Percentiles rank a stretch among this genome's conserved stretches.
phyloP scores from a whole-genome alignment of 2,888 invertebrate genomes.

The Caenorhabditis uteleia region DNA sequence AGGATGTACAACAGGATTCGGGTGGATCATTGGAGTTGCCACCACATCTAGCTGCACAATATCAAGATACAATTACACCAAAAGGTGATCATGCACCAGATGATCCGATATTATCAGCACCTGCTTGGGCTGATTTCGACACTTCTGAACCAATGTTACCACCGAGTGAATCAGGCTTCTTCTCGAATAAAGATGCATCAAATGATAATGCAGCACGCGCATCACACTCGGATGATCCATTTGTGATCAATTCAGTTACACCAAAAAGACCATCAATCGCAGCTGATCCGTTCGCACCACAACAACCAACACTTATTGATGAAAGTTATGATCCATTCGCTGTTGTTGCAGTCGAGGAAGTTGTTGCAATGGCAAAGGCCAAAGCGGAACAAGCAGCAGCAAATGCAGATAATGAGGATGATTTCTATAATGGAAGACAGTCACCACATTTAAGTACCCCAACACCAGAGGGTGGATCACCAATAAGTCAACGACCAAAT shows the following conservation, averaged over 20 bases:
- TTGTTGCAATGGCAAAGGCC: constrained; percentile 68
- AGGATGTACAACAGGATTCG: constrained; percentile 51
- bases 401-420: constrained; percentile 50
- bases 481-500: constrained; percentile 59
- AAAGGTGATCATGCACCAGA: constrained; percentile 49
- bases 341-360: constrained; percentile 67
- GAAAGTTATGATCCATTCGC: constrained; percentile 69
- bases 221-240: constrained; percentile 29
- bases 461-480: constrained; percentile 67
- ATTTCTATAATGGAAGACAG: constrained; percentile 49
- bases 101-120: constrained; percentile 44
- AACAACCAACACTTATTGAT: constrained; percentile 48
- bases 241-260: constrained; percentile 21
- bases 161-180: constrained; percentile 66
- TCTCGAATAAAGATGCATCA: constrained; percentile 45
- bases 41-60: constrained; percentile 29
- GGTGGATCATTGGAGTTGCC: constrained; percentile 48
- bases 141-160: constrained; percentile 57
- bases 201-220: constrained; percentile 11
- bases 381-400: constrained; percentile 57
- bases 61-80: constrained; percentile 34
- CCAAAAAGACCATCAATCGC: no score
- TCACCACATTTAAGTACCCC: constrained; percentile 62
- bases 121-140: constrained; percentile 60
- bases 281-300: constrained; percentile 62